Percentiles rank a stretch among this genome's conserved stretches.
Conservation (phyloP, 2,113 vertebrate genomes). For the Channa maculata region DNA sequence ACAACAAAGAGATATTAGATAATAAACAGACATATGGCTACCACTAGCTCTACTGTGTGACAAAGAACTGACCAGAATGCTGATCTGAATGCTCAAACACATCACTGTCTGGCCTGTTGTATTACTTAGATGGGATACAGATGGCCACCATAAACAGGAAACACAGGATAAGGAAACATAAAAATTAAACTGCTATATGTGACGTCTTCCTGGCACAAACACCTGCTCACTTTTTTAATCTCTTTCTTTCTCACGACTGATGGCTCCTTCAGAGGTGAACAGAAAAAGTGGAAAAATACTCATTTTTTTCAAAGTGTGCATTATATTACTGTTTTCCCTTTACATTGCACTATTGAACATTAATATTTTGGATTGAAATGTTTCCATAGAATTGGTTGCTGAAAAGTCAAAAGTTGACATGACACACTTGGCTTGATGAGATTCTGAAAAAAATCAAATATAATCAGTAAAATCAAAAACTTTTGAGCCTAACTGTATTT, state of each 20-base stretch:
- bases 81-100: conserved; percentile 3
- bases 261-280: conserved; percentile 22
- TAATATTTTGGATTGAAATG: too few relatives aligned
- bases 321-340: too few relatives aligned
- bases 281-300: conserved; percentile 13
- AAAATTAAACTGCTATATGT: conserved; percentile 23
- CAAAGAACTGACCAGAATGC: not conserved
- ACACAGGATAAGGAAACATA: conserved; percentile 53
- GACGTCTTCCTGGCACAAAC: conserved; percentile 37
- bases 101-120: conserved; percentile 14
- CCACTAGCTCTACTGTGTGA: not conserved
- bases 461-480: too few relatives aligned
- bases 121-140: conserved; percentile 28
- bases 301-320: too few relatives aligned
- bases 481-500: too few relatives aligned
- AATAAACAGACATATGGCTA: not conserved
- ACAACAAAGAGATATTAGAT: not conserved
- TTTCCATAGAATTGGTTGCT: too few relatives aligned
- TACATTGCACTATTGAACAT: too few relatives aligned
- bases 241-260: conserved; percentile 22
- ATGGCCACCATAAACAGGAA: conserved; percentile 51
- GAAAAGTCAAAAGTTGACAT: too few relatives aligned
- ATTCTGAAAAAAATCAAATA: too few relatives aligned
- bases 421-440: too few relatives aligned
- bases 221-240: conserved; percentile 35